Evolutionary conservation across 2,888 invertebrate species (phyloP).

Genomic region (Drosophila meridiana): DNA sequence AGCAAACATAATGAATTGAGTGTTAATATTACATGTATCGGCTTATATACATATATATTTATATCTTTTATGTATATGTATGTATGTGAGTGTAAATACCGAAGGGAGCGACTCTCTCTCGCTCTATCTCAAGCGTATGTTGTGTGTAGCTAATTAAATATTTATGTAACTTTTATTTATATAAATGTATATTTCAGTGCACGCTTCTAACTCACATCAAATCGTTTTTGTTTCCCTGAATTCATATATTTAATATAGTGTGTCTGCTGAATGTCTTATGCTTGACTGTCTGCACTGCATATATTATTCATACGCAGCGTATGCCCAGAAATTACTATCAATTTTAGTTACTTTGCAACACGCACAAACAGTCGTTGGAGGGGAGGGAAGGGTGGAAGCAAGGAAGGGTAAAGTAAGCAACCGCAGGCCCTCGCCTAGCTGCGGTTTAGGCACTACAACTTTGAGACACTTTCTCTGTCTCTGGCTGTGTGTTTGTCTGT

Average conservation of each 20-base stretch:
- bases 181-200: conserved; percentile 23
- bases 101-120: conserved; percentile 3
- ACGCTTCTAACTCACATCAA: conserved; percentile 21
- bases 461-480: conserved; percentile 23
- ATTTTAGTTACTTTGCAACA: conserved; percentile 53
- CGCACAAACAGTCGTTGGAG: conserved; percentile 16
- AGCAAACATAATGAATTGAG: conserved; percentile 45
- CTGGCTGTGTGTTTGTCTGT: background rate
- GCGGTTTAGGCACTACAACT: conserved; percentile 48
- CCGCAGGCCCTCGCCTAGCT: conserved; percentile 50
- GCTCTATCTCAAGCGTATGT: conserved; percentile 6
- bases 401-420: background rate
- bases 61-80: background rate
- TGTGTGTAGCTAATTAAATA: conserved; percentile 49
- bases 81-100: conserved; percentile 13
- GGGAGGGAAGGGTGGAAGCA: background rate
- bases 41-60: conserved; percentile 13
- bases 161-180: conserved; percentile 37
- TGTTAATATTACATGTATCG: conserved; percentile 28
- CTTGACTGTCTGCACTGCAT: conserved; percentile 47
- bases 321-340: conserved; percentile 47
- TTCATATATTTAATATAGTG: conserved; percentile 18
- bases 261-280: conserved; percentile 27
- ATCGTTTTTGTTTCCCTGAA: conserved; percentile 17
- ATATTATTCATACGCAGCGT: conserved; percentile 71